Evolutionary conservation across 2,113 vertebrate species (phyloP).

Genomic region (Actinemys pallida): DNA sequence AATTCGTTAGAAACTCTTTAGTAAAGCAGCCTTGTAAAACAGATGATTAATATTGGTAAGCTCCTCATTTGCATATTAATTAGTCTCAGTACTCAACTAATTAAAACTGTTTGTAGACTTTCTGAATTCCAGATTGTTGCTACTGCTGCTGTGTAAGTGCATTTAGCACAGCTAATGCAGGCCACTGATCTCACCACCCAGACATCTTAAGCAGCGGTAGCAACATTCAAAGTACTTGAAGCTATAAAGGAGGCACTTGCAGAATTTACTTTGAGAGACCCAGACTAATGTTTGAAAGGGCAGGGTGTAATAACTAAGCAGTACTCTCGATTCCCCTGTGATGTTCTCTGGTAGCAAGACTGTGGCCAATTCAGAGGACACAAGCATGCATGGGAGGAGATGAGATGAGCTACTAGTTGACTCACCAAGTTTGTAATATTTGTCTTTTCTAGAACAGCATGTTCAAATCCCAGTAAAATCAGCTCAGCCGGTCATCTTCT

Average conservation of each 20-base stretch:
- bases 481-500: background rate
- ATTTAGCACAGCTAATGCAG: constrained; percentile 32
- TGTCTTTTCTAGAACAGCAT: constrained; percentile 7
- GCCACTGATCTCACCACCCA: background rate
- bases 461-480: background rate
- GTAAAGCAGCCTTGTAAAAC: constrained; percentile 81
- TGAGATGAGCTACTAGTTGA: background rate
- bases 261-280: rapidly evolving
- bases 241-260: background rate
- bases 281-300: constrained; percentile 12
- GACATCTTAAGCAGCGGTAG: background rate
- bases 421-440: background rate
- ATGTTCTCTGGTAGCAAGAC: background rate
- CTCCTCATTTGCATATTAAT: constrained; percentile 85
- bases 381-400: background rate
- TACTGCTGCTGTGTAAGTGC: constrained; percentile 44
- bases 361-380: background rate
- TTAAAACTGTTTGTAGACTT: constrained; percentile 80
- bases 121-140: constrained; percentile 70
- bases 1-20: constrained; percentile 80
- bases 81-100: constrained; percentile 83
- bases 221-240: constrained; percentile 19
- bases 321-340: background rate
- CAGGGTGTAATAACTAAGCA: background rate
- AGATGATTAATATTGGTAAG: constrained; percentile 85